A percentile compares a stretch with the other conserved stretches of the same genome.
Conservation (phyloP, 37 sponge, comb jelly and placozoan genomes). For the Aphrocallistes beatrix region DNA sequence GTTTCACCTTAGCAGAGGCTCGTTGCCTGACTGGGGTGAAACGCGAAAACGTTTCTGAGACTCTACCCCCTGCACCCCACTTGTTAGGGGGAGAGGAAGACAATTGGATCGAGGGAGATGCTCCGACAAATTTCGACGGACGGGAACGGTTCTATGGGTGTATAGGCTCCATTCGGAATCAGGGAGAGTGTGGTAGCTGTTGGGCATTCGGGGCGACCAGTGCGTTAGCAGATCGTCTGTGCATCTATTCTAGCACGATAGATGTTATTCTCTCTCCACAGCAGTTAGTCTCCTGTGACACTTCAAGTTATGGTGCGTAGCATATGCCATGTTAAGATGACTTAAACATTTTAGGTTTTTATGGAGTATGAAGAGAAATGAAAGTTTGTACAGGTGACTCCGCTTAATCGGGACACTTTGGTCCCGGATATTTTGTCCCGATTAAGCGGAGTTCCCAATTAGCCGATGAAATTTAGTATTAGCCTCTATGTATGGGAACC, state of each 20-base stretch:
- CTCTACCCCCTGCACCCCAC: not conserved
- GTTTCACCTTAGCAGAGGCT: not conserved
- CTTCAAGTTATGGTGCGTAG: not conserved
- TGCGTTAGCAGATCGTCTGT: not conserved
- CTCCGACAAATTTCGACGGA: not conserved
- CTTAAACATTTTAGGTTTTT: too few relatives aligned
- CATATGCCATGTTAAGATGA: too few relatives aligned
- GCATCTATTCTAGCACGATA: not conserved
- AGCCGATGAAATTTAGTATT: too few relatives aligned
- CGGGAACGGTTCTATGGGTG: not conserved
- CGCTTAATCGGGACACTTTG: too few relatives aligned
- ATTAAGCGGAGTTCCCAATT: too few relatives aligned
- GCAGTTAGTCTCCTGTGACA: not conserved
- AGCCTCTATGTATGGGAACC: too few relatives aligned
- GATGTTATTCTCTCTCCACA: not conserved
- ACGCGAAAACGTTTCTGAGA: not conserved
- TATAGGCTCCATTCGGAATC: not conserved
- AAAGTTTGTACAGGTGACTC: too few relatives aligned
- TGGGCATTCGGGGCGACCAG: not conserved
- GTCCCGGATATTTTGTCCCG: too few relatives aligned
- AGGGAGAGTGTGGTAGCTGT: conserved; percentile 4
- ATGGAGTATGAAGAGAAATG: too few relatives aligned
- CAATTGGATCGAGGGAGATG: not conserved
- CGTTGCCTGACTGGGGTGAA: not conserved
- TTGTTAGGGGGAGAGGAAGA: not conserved